Percentiles rank a stretch among this genome's conserved stretches.
phyloP scores from a whole-genome alignment of 2,888 invertebrate genomes.

The Apotomis turbidana region DNA sequence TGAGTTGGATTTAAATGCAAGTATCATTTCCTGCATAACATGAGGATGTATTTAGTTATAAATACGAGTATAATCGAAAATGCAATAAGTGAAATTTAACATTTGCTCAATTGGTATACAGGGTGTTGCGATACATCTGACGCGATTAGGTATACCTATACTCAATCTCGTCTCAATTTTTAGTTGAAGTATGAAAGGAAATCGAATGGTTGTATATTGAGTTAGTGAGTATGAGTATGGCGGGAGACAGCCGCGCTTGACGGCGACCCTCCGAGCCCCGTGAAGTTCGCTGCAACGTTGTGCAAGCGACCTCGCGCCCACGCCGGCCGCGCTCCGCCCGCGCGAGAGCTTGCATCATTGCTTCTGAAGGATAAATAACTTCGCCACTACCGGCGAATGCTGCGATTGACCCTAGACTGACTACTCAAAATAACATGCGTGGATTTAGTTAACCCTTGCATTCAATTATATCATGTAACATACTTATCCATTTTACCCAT shows the following conservation, averaged over 20 bases:
- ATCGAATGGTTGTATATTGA: neutral
- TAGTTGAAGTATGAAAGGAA: no score
- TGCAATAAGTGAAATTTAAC: no score
- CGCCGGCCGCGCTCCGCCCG: constrained; percentile 56
- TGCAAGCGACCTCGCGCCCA: constrained; percentile 72
- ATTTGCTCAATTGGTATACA: no score
- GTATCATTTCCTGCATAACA: no score
- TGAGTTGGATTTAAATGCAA: no score
- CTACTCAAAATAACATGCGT: neutral
- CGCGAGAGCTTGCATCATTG: constrained; percentile 52
- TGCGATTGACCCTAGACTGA: neutral
- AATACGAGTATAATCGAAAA: no score
- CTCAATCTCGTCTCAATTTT: no score
- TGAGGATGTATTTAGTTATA: no score
- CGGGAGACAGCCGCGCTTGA: neutral
- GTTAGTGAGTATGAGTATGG: neutral
- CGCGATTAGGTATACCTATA: no score
- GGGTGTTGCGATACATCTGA: no score
- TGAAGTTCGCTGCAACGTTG: constrained; percentile 53
- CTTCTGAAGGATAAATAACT: constrained; percentile 40
- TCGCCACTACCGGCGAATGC: constrained; percentile 20
- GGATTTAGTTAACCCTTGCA: neutral
- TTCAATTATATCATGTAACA: no score
- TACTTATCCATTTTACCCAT: no score
- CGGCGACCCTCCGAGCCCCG: constrained; percentile 16